Base-by-base conservation (phyloP, 2,113 vertebrate species). In the Cephalophus harveyi region DNA sequence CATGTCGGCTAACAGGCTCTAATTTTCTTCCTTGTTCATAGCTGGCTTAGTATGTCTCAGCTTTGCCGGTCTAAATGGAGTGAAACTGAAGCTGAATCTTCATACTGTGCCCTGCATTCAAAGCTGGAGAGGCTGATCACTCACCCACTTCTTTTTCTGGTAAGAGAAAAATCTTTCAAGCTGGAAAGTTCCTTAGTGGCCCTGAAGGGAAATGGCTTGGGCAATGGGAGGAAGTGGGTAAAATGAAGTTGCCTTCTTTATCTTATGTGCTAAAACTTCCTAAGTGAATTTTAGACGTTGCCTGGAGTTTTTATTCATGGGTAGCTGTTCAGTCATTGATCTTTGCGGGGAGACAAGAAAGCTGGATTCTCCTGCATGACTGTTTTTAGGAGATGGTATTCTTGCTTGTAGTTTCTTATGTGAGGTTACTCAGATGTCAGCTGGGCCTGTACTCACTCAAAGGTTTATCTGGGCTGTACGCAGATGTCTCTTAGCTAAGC, bases 101-200 rank as follows among this genome's bases (percentile, higher is more conserved):
- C 2, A 0, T 17, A 23, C 33, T 57, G 15, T 48, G 50, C 3
- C 59, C 1, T 13, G 46, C 30, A 19, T 27, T n/a, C 21, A 23
- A 94, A 3, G 23, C 86, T 89, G 23, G 50, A 71, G 76, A 71
- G 46, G 5, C 62, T 82, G 78, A 82, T 59, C 7, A 3, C 15
- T 59, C 50, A 89, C 16, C 50, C 36, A 2, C 1, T 83, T 88
- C 48, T 60, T 81, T 82, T 36, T 67, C 50, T 89, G 60, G 86
- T 83, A 2, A 89, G 15, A 71, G 76, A 52, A 82, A 81, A 82
- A 33, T 82, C 50, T 57, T 89, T 71, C 30, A n/a, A 43, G 46
- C 14, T 57, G 59, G 50, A 19, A 71, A 89, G 7, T 89, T 71
- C 48, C 52, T 62, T 78, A 87, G 5, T 57, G 54, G 25, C 33